Percentiles rank a stretch among this genome's conserved stretches.
Evolutionary conservation across 2,888 invertebrate genomes (phyloP).

Genomic region (Schizaphis graminum): DNA sequence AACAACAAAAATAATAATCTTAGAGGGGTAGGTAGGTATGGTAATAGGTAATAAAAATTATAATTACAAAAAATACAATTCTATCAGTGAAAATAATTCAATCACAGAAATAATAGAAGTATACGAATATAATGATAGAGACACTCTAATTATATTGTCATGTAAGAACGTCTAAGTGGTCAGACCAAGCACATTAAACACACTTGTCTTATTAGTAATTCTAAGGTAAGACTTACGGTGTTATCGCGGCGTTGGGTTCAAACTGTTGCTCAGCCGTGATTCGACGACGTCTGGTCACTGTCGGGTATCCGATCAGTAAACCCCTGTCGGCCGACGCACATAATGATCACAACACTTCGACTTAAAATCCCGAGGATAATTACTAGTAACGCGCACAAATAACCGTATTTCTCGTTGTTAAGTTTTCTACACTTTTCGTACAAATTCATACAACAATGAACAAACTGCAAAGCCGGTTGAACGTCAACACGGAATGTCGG

Average conservation of each 20-base stretch:
- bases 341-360: neutral
- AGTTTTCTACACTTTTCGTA: neutral
- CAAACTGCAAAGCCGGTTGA: neutral
- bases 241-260: slow-evolving; percentile 15
- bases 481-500: slow-evolving; percentile 29
- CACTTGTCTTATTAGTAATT: neutral
- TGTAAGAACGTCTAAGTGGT: neutral
- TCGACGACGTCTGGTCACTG: neutral
- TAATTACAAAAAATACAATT: neutral
- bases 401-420: neutral
- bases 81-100: neutral
- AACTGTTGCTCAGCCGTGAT: slow-evolving; percentile 28
- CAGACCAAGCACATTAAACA: neutral
- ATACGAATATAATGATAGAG: neutral
- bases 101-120: neutral
- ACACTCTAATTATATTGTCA: neutral
- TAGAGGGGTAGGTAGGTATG: neutral
- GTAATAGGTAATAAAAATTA: neutral
- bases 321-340: neutral
- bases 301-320: neutral
- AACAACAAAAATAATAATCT: neutral
- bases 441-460: neutral
- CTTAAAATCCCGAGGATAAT: neutral
- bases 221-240: neutral
- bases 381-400: neutral